Base-by-base conservation (phyloP, 2,113 vertebrate species). In the Siphamia tubifer region DNA sequence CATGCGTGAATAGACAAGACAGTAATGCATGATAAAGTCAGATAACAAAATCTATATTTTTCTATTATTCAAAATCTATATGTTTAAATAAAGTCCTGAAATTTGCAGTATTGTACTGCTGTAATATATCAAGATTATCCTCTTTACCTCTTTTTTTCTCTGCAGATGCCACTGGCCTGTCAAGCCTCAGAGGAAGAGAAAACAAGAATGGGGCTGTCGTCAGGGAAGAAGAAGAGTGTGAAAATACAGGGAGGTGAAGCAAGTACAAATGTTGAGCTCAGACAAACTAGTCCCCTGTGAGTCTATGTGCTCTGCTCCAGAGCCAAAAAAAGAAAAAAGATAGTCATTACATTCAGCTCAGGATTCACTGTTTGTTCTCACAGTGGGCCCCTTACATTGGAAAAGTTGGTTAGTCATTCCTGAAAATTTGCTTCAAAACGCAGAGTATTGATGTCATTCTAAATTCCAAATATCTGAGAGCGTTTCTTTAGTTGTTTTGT, bases 391-490 rank as follows among this genome's bases (percentile, higher is more conserved):
- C 40, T 49, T 24, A 51, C 38, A 24, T 12, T 4, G 2, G 62
- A 42, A 49, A 49, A 60, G 54, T 36, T 24, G 45, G 28, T 48
- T 54, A 30, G 19, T 47, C 27, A 16, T 30, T 64, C 39, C 52
- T 39, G 45, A 61, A 23, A 16, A 15, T 35, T 61, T 42, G 36
- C 31, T 34, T 48, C 51, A 71, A 36, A 73, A 60, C 15, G 34
- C 51, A 32, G 64, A 12, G n/a, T 21, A 81, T 43, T 89, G 86
- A 90, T 74, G 79, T 91, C 83, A 92, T 88, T 77, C 76, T 71
- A 64, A 81, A 92, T 91, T 90, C 88, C 84, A 86, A 60, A 76
- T 74, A 66, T 78, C 75, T 90, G 85, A 87, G 74, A 66, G 32
- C 35, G 66, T 68, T 78, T 81, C 60, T 64, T 81, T 48, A 28